A percentile compares a stretch with the other conserved stretches of the same genome.
Evolutionary conservation across 2,888 invertebrate species (phyloP).

Genomic region (Cryptocheilus praepositus): DNA sequence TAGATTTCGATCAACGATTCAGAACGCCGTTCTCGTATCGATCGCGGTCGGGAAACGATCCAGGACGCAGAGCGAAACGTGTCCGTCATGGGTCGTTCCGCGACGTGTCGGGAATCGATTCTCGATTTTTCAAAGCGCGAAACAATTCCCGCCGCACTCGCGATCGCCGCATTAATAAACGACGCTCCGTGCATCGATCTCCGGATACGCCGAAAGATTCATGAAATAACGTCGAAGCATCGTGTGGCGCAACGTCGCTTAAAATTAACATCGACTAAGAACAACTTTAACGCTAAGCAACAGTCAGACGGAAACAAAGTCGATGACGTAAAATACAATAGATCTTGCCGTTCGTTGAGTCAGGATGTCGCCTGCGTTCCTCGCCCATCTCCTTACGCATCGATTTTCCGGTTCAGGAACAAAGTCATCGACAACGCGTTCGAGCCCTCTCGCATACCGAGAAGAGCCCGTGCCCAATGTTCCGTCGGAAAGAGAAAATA

Average conservation of each 20-base stretch:
- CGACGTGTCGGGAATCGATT: conserved; percentile 28
- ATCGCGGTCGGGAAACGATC: conserved; percentile 26
- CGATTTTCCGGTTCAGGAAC: not conserved
- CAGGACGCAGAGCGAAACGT: conserved; percentile 27
- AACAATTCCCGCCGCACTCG: not conserved
- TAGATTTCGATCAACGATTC: no score
- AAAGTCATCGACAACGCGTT: not conserved
- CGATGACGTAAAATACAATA: not conserved
- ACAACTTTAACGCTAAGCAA: not conserved
- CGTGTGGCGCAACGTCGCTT: no score
- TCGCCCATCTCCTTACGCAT: not conserved
- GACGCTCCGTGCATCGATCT: not conserved
- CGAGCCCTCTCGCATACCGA: not conserved
- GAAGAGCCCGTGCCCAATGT: no score
- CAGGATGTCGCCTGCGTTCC: conserved; percentile 1
- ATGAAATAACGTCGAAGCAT: no score
- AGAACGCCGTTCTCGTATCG: conserved; percentile 32
- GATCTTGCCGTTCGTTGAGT: not conserved
- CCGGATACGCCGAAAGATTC: not conserved
- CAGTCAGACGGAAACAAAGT: not conserved
- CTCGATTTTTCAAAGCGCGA: conserved; percentile 19
- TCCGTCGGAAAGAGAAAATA: not conserved
- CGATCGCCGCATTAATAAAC: not conserved
- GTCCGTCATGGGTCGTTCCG: conserved; percentile 38
- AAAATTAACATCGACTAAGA: not conserved